Conservation (phyloP, 2,888 invertebrate genomes). For the Callyntrura sp. region DNA sequence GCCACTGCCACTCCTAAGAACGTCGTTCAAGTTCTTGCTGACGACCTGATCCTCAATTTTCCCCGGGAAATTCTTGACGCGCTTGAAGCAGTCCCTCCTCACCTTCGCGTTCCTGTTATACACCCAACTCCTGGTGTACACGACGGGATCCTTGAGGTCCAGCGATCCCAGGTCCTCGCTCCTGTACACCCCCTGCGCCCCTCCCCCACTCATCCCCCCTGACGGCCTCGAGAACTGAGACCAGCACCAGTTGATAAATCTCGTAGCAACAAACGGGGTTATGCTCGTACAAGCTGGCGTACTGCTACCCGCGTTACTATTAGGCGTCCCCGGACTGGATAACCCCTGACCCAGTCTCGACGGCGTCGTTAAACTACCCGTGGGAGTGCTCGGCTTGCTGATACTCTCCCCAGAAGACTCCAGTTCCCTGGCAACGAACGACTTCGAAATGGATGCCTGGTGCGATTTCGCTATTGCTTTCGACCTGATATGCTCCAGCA, state of each 20-base stretch:
- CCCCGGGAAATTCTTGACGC: conserved; percentile 86
- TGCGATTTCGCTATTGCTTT: too few species aligned
- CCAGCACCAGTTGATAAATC: conserved; percentile 84
- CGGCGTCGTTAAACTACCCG: not conserved
- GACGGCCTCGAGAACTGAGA: conserved; percentile 81
- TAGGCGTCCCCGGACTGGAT: not conserved
- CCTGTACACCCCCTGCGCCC: not conserved
- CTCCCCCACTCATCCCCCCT: conserved; percentile 21
- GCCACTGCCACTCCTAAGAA: conserved; percentile 6
- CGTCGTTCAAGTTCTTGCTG: conserved; percentile 48
- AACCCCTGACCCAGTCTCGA: not conserved
- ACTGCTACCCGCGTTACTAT: not conserved
- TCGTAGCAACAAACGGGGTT: conserved; percentile 81
- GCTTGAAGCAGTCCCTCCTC: conserved; percentile 86
- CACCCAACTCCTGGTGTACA: conserved; percentile 84
- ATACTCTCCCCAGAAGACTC: too few species aligned
- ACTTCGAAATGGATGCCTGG: too few species aligned
- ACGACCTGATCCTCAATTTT: conserved; percentile 92
- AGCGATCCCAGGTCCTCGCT: not conserved
- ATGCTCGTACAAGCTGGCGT: conserved; percentile 41
- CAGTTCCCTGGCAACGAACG: too few species aligned
- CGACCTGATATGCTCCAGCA: too few species aligned
- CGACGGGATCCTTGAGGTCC: conserved; percentile 65
- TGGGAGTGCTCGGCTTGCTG: conserved; percentile 1
- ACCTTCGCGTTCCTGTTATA: conserved; percentile 90